A percentile compares a stretch with the other conserved stretches of the same genome.
Conservation (phyloP, 2,113 vertebrate species). For the Leptodactylus fuscus region DNA sequence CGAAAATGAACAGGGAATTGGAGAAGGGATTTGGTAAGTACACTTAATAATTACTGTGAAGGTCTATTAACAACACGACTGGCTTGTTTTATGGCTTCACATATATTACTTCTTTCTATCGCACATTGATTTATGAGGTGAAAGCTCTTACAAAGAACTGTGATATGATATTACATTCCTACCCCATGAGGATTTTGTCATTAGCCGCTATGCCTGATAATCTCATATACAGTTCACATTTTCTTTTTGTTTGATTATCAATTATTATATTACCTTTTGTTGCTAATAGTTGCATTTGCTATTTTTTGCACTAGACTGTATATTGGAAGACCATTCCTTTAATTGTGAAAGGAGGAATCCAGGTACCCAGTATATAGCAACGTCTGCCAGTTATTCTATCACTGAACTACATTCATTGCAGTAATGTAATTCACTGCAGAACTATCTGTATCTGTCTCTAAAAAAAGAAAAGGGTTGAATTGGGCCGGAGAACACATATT, state of each 20-base stretch:
- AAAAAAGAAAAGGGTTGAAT: no score
- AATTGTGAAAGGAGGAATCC: no score
- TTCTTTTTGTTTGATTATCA: neutral
- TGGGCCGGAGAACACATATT: no score
- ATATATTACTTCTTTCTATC: slow-evolving; percentile 2
- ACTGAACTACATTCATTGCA: no score
- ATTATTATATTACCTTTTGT: neutral
- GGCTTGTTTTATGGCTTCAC: neutral
- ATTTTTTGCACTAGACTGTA: neutral
- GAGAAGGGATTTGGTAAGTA: slow-evolving; percentile 18
- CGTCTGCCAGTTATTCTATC: no score
- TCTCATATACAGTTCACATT: neutral
- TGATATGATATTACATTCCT: slow-evolving; percentile 21
- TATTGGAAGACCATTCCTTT: no score
- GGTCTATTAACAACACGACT: slow-evolving; percentile 23
- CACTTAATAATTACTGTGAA: slow-evolving; percentile 19
- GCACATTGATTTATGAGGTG: slow-evolving; percentile 5
- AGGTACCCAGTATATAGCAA: no score
- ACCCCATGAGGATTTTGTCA: neutral
- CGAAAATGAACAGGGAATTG: neutral
- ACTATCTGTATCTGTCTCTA: no score
- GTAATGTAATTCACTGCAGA: no score
- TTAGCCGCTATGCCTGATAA: neutral
- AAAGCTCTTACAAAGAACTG: slow-evolving; percentile 7
- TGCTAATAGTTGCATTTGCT: neutral